These are phyloP conservation scores for Campoletis raptor DNA, from an alignment of 2,888 invertebrate species.

Conservation along the genomic window DNA sequence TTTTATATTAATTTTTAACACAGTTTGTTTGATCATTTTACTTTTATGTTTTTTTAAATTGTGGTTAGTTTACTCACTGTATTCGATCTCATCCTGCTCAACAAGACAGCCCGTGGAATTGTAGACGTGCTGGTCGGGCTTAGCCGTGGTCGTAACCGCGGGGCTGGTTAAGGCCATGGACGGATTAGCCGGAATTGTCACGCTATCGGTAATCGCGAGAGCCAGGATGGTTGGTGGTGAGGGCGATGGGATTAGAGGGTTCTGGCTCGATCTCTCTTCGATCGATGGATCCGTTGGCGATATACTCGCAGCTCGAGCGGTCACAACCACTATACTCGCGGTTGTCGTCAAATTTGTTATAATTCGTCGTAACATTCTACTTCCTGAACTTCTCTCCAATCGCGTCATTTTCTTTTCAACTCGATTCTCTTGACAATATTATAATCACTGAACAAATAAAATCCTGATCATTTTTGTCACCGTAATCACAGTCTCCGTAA, in stretches of 20 bases:
- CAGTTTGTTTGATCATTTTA: not conserved
- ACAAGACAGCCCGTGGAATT: slow-evolving; percentile 80
- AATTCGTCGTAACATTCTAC: slow-evolving; percentile 73
- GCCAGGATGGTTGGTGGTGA: slow-evolving; percentile 76
- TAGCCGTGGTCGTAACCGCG: slow-evolving; percentile 78
- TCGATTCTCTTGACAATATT: not conserved
- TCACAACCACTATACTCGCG: slow-evolving; percentile 61
- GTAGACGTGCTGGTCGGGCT: slow-evolving; percentile 81
- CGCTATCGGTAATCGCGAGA: slow-evolving; percentile 79
- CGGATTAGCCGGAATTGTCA: slow-evolving; percentile 80
- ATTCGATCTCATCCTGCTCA: slow-evolving; percentile 82
- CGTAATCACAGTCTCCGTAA: not conserved
- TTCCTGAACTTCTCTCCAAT: slow-evolving; percentile 43
- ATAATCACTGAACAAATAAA: slow-evolving; percentile 24
- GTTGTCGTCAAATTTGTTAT: slow-evolving; percentile 70
- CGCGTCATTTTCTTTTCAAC: slow-evolving; percentile 33
- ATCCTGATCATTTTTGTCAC: slow-evolving; percentile 30
- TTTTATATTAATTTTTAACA: not conserved
- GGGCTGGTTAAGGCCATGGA: slow-evolving; percentile 78
- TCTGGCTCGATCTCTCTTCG: slow-evolving; percentile 68
- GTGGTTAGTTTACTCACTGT: slow-evolving; percentile 78
- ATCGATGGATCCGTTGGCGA: slow-evolving; percentile 63
- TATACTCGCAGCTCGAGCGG: slow-evolving; percentile 63
- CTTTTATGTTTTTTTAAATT: not conserved
- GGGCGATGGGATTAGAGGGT: slow-evolving; percentile 74